A percentile compares a stretch with the other conserved stretches of the same genome.
Evolutionary conservation across 2,113 vertebrate genomes (phyloP).

Genomic region (Tragelaphus imberbis): DNA sequence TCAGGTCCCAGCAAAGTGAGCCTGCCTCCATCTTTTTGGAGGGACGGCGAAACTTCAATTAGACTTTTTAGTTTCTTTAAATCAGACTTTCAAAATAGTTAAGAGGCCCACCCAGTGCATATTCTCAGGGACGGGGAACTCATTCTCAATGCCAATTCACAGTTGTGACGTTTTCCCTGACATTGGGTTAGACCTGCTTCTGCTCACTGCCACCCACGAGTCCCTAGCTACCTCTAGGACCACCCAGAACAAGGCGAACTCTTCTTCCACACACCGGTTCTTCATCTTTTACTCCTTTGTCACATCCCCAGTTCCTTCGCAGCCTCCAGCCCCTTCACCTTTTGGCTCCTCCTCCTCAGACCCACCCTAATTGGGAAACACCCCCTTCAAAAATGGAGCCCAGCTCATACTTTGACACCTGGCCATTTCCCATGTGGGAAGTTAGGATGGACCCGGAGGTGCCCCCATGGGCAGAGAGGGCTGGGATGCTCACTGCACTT

Average conservation of each 20-base stretch:
- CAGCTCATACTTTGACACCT: not conserved
- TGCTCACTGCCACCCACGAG: not conserved
- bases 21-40: not conserved
- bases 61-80: not conserved
- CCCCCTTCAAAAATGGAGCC: not conserved
- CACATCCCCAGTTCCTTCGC: not conserved
- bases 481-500: rapidly evolving
- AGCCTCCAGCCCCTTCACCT: not conserved
- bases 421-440: not conserved
- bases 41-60: not conserved
- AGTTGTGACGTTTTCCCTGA: not conserved
- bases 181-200: not conserved
- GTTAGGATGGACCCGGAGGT: not conserved
- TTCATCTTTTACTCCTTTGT: not conserved
- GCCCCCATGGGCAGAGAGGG: not conserved
- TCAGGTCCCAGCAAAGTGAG: not conserved
- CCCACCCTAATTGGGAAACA: not conserved
- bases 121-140: not conserved
- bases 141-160: not conserved
- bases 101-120: not conserved
- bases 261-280: not conserved
- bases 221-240: not conserved
- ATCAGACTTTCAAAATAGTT: not conserved
- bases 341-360: not conserved
- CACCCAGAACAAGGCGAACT: not conserved